phyloP scores from a whole-genome alignment of 2,113 vertebrate species.

The Grammomys dolichurus region DNA sequence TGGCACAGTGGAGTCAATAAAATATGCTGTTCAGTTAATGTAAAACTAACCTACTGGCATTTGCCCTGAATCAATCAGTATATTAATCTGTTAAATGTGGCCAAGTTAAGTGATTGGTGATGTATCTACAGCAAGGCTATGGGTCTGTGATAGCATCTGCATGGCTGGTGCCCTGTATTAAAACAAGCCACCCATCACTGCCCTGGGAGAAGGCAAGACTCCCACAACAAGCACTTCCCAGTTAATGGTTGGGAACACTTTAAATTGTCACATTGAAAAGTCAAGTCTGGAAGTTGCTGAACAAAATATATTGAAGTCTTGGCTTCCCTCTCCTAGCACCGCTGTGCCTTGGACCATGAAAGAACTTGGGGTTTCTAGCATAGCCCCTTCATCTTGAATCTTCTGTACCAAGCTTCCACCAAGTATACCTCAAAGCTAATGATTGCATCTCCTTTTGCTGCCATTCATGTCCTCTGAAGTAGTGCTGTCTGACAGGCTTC shows the following conservation, averaged over 20 bases:
- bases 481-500: background rate
- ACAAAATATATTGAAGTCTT: background rate
- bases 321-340: background rate
- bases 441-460: background rate
- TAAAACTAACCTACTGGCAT: background rate
- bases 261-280: background rate
- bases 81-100: background rate
- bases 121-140: background rate
- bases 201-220: background rate
- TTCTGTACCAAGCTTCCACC: too few relatives aligned
- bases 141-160: background rate
- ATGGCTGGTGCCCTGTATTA: background rate
- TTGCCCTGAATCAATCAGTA: background rate
- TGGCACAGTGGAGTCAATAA: background rate
- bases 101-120: background rate
- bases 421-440: background rate
- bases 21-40: background rate
- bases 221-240: background rate
- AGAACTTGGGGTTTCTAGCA: background rate
- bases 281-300: background rate
- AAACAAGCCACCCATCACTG: background rate
- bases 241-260: background rate
- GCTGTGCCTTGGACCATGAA: background rate
- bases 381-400: background rate
- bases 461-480: background rate